Evolutionary conservation across 2,797 vertebrate species (phyloP), one percentile per base, ranked within the genome.

Genomic region (Crypturellus tataupa): DNA sequence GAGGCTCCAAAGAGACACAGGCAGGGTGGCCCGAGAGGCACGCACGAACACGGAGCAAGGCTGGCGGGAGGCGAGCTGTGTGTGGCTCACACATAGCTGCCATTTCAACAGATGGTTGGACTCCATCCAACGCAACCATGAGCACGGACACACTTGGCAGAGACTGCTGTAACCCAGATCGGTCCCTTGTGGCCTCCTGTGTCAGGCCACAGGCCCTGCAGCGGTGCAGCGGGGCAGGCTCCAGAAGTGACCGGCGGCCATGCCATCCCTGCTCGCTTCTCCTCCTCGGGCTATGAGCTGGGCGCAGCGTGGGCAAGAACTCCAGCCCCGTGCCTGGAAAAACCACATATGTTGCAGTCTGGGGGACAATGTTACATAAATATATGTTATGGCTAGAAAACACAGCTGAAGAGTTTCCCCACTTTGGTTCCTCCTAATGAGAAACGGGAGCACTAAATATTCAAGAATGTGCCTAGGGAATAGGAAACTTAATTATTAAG

Each of bases 51-150:
- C 9, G 39, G 10, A 69, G 39, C 13, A 16, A 3, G 27, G 18
- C 29, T 85, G 47, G 27, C 12, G 46, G 44, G 37, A 78, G 16
- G 42, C 6, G 37, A 60, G 27, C 23, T 44, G 44, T 64, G 78
- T 64, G 78, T 64, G 78, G 37, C 42, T 77, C 73, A 27, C 17
- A 92, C 4, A 20, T 40, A 67, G 33, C 27, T 33, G 13, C 20
- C 42, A 82, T 84, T 88, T 90, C 56, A 76, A n/a, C 25, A 76
- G 33, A 63, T 59, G 20, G 17, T 76, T 93, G 86, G 64, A 42
- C 20, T 76, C 69, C 23, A 60, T 72, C 35, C 37, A 84, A 62
- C 24, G 35, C 2, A 68, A 15, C 20, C 27, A 53, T 35, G 27
- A 65, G 60, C 83, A 86, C n/a, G 4, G 11, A 20, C 40, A 25